A percentile compares a stretch with the other conserved stretches of the same genome.
Evolutionary conservation across 2,888 invertebrate species (phyloP).

Genomic region (Priocnemis perturbator): DNA sequence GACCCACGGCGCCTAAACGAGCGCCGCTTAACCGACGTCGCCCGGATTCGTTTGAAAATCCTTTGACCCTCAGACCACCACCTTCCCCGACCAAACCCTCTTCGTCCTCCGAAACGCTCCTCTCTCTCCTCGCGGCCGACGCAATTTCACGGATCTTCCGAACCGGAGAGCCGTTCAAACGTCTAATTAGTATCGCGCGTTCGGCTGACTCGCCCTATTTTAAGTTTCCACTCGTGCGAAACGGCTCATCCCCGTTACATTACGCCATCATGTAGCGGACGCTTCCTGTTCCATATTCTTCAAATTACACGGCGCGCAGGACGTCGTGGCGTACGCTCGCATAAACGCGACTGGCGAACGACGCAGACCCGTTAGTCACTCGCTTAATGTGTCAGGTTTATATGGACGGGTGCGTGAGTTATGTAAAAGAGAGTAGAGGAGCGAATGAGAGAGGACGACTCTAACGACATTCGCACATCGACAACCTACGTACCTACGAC

Average conservation of each 20-base stretch:
- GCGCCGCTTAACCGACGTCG: too few relatives aligned
- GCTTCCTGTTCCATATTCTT: slow-evolving; percentile 5
- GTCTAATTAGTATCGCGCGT: slow-evolving; percentile 17
- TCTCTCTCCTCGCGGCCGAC: background rate
- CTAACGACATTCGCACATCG: background rate
- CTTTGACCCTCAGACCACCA: background rate
- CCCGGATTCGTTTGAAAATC: background rate
- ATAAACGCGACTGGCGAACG: background rate
- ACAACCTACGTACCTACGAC: too few relatives aligned
- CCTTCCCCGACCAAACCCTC: too few relatives aligned
- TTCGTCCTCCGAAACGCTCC: background rate
- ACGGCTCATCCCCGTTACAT: slow-evolving; percentile 3
- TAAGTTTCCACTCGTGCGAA: slow-evolving; percentile 31
- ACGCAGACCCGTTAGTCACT: slow-evolving; percentile 7
- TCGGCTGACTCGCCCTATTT: slow-evolving; percentile 36
- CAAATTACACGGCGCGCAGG: background rate
- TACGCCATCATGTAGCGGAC: background rate
- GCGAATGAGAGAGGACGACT: background rate
- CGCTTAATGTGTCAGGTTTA: slow-evolving; percentile 1
- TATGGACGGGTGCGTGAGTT: background rate
- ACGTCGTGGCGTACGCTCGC: background rate
- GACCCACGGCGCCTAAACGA: too few relatives aligned
- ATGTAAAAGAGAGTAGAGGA: background rate
- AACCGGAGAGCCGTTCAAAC: background rate
- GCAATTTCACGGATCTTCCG: slow-evolving; percentile 6